phyloP scores from a whole-genome alignment of 2,888 invertebrate genomes.

The Drymonia ruficornis region DNA sequence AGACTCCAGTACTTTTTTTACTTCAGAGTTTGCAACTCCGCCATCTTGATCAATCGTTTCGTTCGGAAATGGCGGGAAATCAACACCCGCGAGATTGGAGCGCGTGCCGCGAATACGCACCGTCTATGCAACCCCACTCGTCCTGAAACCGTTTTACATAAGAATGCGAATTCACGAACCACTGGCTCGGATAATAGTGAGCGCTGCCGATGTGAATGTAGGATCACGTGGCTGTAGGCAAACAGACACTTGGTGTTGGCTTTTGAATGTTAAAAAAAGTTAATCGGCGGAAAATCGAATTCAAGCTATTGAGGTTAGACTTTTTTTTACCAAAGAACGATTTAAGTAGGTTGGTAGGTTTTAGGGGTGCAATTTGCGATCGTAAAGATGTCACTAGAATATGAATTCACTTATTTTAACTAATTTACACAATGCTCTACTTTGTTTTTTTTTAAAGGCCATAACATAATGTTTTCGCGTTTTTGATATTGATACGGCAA shows the following conservation, averaged over 20 bases:
- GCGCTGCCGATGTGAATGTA: conserved; percentile 54
- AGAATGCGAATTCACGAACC: conserved; percentile 73
- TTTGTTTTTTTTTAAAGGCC: no score
- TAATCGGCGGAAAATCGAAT: conserved; percentile 65
- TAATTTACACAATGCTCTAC: no score
- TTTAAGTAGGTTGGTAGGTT: no score
- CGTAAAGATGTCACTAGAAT: no score
- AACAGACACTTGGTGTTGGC: conserved; percentile 39
- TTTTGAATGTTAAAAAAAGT: conserved; percentile 49
- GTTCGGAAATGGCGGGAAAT: conserved; percentile 63
- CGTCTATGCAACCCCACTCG: conserved; percentile 40
- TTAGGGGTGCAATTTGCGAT: no score
- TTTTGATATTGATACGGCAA: no score
- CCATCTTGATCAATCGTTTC: conserved; percentile 65
- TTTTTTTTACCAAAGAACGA: no score
- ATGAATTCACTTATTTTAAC: no score
- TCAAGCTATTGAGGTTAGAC: conserved; percentile 8
- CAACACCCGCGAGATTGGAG: conserved; percentile 70
- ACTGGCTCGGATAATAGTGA: conserved; percentile 77
- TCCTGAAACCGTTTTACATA: conserved; percentile 70
- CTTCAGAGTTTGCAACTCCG: conserved; percentile 38
- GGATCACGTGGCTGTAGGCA: conserved; percentile 49
- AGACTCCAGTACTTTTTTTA: background rate
- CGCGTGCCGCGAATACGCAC: conserved; percentile 75
- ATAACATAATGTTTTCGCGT: no score